Evolutionary conservation across 2,797 vertebrate species (phyloP), one percentile per base, ranked within the genome.

Genomic region (Dermochelys coriacea): DNA sequence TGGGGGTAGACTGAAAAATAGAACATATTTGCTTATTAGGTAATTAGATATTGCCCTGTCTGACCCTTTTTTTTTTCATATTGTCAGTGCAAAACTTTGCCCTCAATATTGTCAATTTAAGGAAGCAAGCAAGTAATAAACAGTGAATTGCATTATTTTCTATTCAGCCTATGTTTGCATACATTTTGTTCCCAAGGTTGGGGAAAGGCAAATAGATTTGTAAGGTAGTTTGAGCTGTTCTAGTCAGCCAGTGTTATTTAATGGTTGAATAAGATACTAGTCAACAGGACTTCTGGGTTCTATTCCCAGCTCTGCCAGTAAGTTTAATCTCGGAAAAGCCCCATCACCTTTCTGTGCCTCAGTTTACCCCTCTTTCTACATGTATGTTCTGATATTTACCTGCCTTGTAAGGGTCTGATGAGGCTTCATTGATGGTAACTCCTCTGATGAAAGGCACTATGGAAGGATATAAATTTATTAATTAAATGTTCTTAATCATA

Each of bases 41-140:
- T 31, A 68, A 84, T 90, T 77, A 78, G 29, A 59, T 89, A 82
- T 80, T 90, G 68, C 51, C 37, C 82, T 75, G 25, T 68, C 49
- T 54, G 41, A 16, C 8, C 77, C 59, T 25, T 81, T 96, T 96
- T 94, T 96, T 85, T 90, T 89, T 92, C 92, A 74, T 77, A 41
- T 87, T 71, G 61, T 90, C 74, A 90, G 64, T 86, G 83, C 84
- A 91, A 75, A 91, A 41, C 59, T 83, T 80, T 68, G 84, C 78
- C 68, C 57, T 12, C 83, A 89, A 61, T 77, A 77, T 31, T 77
- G 29, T 8, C 25, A 77, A 49, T 77, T 77, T 77, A 47, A 77
- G 8, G 15, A 77, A 49, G 7, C 25, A 49, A 47, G 25, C 15
- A 77, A 77, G 12, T 49, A 29, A 14, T 75, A 75, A 49, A 4